Base-by-base conservation (phyloP, 2,113 vertebrate species). In the Ageneiosus marmoratus region DNA sequence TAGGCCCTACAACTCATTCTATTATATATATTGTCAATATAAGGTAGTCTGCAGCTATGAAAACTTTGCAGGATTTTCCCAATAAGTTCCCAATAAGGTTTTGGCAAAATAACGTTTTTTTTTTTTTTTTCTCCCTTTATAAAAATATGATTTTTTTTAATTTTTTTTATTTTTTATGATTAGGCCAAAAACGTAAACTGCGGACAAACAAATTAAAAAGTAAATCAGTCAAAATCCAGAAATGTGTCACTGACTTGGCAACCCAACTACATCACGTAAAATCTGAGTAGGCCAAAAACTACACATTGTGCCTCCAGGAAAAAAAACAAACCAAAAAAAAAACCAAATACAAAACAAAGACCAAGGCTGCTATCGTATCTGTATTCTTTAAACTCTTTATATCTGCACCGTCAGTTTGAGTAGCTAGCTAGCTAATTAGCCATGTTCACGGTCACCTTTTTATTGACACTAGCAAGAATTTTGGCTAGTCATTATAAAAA, bases 391-490 rank as follows among this genome's bases (percentile, higher is more conserved):
- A 24, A n/a, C 41, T 46, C 13, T 24, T 20, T 13, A 37, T 37
- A 56, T 13, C 15, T 6, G 11, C 6, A 34, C 5, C 44, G 32
- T 22, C 27, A 32, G n/a, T 63, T 63, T 50, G 41, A 10, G 63
- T 65, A 75, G 29, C 18, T 34, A 34, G 32, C 20, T 55, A 34
- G 51, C 32, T 37, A 76, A 55, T 51, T 41, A 62, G 82, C 74
- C 4, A 18, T 37, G 63, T 70, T 83, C 63, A 50, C 37, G 84
- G 82, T 88, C 85, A 83, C 85, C 82, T 84, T 84, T 84, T 77
- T 27, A 63, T 79, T 81, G 67, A 82, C 58, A 69, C 27, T 51
- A 79, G 74, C 79, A 50, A 53, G 20, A 0, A 83, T 58, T 29
- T 24, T 0, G 37, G 15, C 27, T 77, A 55, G 24, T 50, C 34